Evolutionary conservation across 30 jellyfish, hydroid and myxozoan species (phyloP), one percentile per base, ranked within the genome.

Genomic region (Pelagia noctiluca): DNA sequence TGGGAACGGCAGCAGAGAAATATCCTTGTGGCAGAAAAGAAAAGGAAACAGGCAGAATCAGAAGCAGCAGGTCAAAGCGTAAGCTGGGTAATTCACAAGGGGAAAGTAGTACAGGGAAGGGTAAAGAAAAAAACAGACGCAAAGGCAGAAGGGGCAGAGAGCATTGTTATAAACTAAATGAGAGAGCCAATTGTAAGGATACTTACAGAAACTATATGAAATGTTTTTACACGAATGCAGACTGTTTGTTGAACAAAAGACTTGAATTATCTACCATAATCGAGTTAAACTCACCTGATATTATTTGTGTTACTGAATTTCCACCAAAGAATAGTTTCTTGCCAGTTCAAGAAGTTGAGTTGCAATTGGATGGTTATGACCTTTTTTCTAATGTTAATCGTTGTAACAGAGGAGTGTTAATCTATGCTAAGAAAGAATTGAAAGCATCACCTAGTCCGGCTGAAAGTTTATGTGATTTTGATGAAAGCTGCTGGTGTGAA

Each of bases 21-120:
- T 19, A 52, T 52, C 68, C 68, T 52, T 52, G 68, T 52, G 21
- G 77, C 49, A 25, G 70, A 71, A 71, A 71, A 49, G 50, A 71
- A 71, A 24, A 42, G 52, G 50, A 71, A 71, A 71, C 49, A 49
- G 71, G 84, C 67, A 35, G 72, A 71, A 71, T 71, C 84, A 21
- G 84, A 71, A 49, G 84, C 67, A 29, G 70, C 67, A 71, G 67
- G 84, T n/a, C 70, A 71, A 42, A 71, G 84, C 84, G 50, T 37
- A 24, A 71, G 70, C 84, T 71, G 84, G 72, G 48, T 71, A 28
- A 71, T 71, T 37, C 67, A 49, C 67, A 71, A 47, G 18, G 70
- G 70, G 70, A 71, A 10, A 71, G 84, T 71, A 25, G 70, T 71
- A 38, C 70, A 42, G n/a, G 84, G 71, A 71, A 71, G 84, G 52